Evolutionary conservation across 2,797 vertebrate genomes (phyloP).

Genomic region (Sphenopsis melanotis): DNA sequence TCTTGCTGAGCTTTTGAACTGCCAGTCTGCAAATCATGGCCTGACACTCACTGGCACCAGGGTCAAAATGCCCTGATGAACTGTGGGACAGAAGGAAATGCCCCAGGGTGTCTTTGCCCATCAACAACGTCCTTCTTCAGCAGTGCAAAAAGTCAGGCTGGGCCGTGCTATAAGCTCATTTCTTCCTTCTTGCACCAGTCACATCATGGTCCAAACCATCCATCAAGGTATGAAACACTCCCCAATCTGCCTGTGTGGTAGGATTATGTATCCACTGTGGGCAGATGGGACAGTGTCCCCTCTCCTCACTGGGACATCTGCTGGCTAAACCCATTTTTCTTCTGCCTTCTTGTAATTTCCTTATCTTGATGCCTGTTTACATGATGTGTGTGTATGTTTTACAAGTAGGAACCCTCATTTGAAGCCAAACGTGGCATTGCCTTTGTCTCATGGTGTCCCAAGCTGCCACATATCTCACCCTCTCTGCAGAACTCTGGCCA

Average conservation of each 20-base stretch:
- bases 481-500: constrained; percentile 45
- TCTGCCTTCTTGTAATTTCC: background rate
- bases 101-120: background rate
- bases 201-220: background rate
- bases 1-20: background rate
- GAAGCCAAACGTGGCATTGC: constrained; percentile 13
- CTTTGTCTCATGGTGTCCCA: background rate
- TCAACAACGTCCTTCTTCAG: background rate
- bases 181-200: background rate
- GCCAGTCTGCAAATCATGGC: background rate
- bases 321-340: background rate
- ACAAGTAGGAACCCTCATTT: background rate
- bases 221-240: background rate
- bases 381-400: background rate
- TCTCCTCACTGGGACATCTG: background rate
- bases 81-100: background rate
- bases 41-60: background rate
- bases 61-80: background rate
- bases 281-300: background rate
- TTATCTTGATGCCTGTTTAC: background rate
- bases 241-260: background rate
- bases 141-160: background rate
- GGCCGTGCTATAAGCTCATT: background rate
- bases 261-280: background rate
- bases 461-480: constrained; percentile 19